A percentile compares a stretch with the other conserved stretches of the same genome.
These are phyloP conservation scores for Sarcophaga peregrina DNA, from an alignment of 1,140 invertebrate species.

Conservation along the genomic window DNA sequence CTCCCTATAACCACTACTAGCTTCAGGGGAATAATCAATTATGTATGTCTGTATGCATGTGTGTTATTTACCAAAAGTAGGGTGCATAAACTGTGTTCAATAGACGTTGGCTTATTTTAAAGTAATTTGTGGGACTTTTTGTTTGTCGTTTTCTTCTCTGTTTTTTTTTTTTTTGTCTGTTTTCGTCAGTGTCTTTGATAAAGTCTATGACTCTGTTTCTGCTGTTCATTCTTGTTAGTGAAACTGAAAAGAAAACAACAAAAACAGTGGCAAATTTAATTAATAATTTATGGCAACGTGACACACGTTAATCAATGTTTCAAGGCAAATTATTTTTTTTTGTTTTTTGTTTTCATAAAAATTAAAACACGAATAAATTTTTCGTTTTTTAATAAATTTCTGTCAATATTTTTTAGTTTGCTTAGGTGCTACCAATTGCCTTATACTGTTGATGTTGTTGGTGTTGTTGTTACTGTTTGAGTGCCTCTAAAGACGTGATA, in stretches of 20 bases:
- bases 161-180: conserved; percentile 15
- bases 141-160: neutral
- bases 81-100: no score
- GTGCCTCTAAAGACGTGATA: neutral
- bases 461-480: no score
- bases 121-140: neutral
- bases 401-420: no score
- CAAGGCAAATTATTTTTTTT: conserved; percentile 48
- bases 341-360: neutral
- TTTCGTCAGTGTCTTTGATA: neutral
- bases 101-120: neutral
- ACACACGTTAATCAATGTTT: conserved; percentile 59
- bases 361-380: no score
- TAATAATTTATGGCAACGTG: conserved; percentile 48
- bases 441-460: neutral
- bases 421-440: conserved; percentile 22
- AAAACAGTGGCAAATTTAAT: conserved; percentile 54
- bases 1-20: no score
- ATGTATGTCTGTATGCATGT: no score
- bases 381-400: no score
- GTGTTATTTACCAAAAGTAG: no score
- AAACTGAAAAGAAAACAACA: neutral
- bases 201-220: neutral
- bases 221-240: conserved; percentile 4
- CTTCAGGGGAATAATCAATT: no score